Conservation (phyloP, 2,888 invertebrate species). For the Strigamia crassipes region DNA sequence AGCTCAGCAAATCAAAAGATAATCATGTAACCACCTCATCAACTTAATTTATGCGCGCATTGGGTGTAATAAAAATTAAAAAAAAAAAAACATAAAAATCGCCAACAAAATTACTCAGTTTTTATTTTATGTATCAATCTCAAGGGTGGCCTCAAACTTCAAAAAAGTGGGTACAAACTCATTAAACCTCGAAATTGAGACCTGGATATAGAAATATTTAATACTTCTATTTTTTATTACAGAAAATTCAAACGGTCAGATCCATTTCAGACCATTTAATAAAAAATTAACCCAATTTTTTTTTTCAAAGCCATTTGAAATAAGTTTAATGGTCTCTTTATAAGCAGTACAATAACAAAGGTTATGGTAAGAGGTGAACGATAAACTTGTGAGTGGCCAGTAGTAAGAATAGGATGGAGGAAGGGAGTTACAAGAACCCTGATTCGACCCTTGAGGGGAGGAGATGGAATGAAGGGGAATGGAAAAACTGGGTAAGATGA, state of each 20-base stretch:
- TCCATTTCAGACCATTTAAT: background rate
- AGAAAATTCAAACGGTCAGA: background rate
- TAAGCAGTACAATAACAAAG: background rate
- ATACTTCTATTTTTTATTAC: background rate
- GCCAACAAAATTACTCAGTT: constrained; percentile 1
- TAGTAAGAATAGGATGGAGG: constrained; percentile 11
- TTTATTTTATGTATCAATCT: background rate
- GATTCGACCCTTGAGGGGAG: constrained; percentile 40
- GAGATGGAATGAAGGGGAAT: constrained; percentile 20
- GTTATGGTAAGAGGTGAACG: constrained; percentile 14
- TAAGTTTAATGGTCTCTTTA: background rate
- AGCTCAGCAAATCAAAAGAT: constrained; percentile 28
- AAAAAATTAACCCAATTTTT: background rate
- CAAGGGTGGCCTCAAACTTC: constrained; percentile 1
- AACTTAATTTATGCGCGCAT: constrained; percentile 25
- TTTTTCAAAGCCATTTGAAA: background rate
- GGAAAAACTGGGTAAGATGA: constrained; percentile 28
- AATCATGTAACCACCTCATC: constrained; percentile 28
- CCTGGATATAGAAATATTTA: background rate
- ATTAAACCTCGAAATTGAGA: constrained; percentile 20
- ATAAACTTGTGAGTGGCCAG: constrained; percentile 38
- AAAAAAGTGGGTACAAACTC: background rate
- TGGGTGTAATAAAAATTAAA: constrained; percentile 25
- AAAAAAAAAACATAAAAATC: constrained; percentile 13
- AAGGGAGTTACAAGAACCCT: constrained; percentile 7